Evolutionary conservation across 2,888 invertebrate genomes (phyloP).

Genomic region (Netelia inedita): DNA sequence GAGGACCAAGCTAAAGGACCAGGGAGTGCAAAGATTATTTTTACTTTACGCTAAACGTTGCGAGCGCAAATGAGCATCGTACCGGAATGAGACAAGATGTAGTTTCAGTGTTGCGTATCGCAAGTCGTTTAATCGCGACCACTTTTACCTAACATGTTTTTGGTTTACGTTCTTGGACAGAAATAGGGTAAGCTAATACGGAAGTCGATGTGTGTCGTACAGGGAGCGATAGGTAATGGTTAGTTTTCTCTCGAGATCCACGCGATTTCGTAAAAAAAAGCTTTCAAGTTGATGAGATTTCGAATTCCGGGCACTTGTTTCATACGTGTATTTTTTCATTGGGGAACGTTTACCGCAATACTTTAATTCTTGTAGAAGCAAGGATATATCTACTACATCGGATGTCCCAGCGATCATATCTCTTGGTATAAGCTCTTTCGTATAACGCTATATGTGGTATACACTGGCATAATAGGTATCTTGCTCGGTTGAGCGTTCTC

Average conservation of each 20-base stretch:
- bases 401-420: conserved; percentile 43
- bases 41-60: background rate
- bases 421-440: conserved; percentile 39
- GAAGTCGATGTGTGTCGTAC: background rate
- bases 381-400: conserved; percentile 35
- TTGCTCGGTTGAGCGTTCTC: conserved; percentile 55
- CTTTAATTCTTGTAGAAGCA: conserved; percentile 22
- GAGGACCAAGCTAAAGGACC: background rate
- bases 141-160: background rate
- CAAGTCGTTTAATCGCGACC: background rate
- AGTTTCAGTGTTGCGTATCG: background rate
- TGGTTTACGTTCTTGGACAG: background rate
- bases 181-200: background rate
- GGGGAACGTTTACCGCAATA: background rate
- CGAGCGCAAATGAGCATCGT: background rate
- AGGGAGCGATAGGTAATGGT: too few species aligned
- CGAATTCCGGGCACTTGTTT: background rate
- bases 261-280: background rate
- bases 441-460: conserved; percentile 38
- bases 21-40: conserved; percentile 25
- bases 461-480: conserved; percentile 35
- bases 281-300: background rate
- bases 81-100: conserved; percentile 8
- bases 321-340: background rate
- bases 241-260: background rate